These are phyloP conservation scores for Diadumene lineata DNA, from an alignment of 92 coral and sea anemone species.

Conservation along the genomic window DNA sequence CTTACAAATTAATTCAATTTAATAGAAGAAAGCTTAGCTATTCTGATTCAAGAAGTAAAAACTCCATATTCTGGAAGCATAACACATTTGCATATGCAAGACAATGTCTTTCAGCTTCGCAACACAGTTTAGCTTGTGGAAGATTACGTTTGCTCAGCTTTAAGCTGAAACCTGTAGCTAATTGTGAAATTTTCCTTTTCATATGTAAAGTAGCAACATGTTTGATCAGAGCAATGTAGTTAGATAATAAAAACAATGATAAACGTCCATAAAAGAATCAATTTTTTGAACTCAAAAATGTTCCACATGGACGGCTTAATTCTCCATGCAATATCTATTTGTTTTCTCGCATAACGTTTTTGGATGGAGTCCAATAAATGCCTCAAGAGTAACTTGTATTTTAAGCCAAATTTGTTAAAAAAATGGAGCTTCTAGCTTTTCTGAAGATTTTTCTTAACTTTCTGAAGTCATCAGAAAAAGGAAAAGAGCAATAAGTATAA, in stretches of 20 bases:
- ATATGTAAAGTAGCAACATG: neutral
- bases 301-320: too few relatives aligned
- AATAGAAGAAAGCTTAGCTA: too few relatives aligned
- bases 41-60: too few relatives aligned
- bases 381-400: too few relatives aligned
- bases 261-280: too few relatives aligned
- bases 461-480: neutral
- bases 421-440: neutral
- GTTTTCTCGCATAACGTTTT: too few relatives aligned
- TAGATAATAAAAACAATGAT: neutral
- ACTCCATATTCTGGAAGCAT: too few relatives aligned
- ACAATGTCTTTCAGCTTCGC: neutral
- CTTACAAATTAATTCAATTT: too few relatives aligned
- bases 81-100: neutral
- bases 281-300: too few relatives aligned
- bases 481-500: neutral
- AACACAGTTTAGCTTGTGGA: neutral
- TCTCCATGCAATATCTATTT: too few relatives aligned
- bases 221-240: neutral
- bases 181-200: neutral
- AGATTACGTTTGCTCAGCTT: neutral
- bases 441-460: neutral
- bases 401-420: neutral
- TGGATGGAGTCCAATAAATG: too few relatives aligned
- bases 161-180: neutral